phyloP scores from a whole-genome alignment of 2,113 vertebrate species.

The Raja brachyura region DNA sequence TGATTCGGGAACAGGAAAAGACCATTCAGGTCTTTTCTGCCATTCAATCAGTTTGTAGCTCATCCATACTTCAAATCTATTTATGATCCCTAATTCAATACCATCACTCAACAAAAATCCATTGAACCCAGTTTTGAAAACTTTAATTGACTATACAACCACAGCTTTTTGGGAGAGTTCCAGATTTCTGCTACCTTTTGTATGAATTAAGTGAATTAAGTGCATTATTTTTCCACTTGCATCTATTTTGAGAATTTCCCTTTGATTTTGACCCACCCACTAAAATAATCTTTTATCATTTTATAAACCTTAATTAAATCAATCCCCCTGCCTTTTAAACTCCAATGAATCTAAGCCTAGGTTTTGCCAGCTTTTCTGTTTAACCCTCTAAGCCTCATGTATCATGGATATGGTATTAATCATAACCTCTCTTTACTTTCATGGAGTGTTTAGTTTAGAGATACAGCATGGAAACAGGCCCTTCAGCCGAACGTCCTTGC shows the following conservation, averaged over 20 bases:
- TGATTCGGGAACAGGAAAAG: background rate
- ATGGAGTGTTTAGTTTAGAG: background rate
- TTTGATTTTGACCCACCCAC: background rate
- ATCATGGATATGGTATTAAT: background rate
- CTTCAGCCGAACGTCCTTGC: too few species aligned
- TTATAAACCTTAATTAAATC: background rate
- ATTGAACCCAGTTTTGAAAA: background rate
- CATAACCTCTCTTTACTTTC: background rate
- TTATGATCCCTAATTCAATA: background rate
- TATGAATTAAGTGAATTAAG: too few species aligned
- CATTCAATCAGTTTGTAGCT: slow-evolving; percentile 1
- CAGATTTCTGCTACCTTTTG: background rate
- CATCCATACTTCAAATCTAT: background rate
- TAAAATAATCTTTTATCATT: background rate
- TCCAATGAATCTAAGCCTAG: background rate
- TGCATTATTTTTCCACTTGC: background rate
- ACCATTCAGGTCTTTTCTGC: background rate
- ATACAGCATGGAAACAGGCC: too few species aligned
- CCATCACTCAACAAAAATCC: background rate
- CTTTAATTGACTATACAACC: background rate
- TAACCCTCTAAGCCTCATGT: background rate
- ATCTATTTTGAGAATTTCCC: background rate
- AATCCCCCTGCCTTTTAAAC: background rate
- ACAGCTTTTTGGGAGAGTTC: background rate
- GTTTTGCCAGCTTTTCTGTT: background rate